Conservation (phyloP, 2,888 invertebrate genomes). For the Drosophila subquinaria region DNA sequence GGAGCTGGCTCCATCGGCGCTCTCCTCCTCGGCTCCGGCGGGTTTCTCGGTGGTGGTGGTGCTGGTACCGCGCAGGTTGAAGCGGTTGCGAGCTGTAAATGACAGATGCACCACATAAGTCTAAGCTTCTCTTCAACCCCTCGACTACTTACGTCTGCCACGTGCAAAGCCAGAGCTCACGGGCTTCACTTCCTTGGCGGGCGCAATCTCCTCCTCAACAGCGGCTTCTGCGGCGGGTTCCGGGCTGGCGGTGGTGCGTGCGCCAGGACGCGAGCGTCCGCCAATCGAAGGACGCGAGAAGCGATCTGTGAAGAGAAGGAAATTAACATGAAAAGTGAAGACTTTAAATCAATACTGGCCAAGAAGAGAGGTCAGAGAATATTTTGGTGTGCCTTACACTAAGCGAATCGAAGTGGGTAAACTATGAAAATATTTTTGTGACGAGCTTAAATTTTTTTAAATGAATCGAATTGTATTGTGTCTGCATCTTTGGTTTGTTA, state of each 20-base stretch:
- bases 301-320: constrained; percentile 73
- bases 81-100: constrained; percentile 84
- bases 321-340: neutral
- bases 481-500: no score
- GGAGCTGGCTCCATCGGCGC: constrained; percentile 60
- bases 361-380: no score
- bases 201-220: constrained; percentile 77
- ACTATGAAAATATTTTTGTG: no score
- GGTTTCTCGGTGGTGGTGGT: constrained; percentile 79
- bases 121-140: neutral
- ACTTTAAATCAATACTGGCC: neutral
- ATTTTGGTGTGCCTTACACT: no score
- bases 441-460: no score
- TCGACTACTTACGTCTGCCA: constrained; percentile 81
- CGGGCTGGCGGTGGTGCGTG: constrained; percentile 78
- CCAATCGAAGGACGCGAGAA: constrained; percentile 85
- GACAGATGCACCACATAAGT: neutral
- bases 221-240: constrained; percentile 60
- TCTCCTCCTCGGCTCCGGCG: constrained; percentile 59
- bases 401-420: no score
- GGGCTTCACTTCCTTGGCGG: constrained; percentile 82
- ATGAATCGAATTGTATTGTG: no score
- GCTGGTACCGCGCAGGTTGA: constrained; percentile 83
- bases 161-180: constrained; percentile 80
- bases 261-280: constrained; percentile 78